Conservation (phyloP, 2,113 vertebrate species). For the Corythornis madagascariensis region DNA sequence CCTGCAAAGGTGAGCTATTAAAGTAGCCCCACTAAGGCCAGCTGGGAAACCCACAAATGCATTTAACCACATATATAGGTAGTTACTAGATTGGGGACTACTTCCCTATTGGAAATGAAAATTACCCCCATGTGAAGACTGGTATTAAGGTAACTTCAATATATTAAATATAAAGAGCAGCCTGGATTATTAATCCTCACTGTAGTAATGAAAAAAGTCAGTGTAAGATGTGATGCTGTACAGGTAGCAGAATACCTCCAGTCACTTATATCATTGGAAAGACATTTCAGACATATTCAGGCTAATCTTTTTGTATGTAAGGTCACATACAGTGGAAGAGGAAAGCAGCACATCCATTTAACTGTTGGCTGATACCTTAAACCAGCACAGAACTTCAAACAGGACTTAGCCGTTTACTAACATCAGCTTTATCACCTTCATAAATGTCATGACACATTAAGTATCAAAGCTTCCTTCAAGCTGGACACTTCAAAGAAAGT, state of each 20-base stretch:
- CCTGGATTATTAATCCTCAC: neutral
- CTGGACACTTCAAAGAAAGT: neutral
- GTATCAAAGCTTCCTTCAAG: neutral
- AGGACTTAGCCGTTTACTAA: neutral
- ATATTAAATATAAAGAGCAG: neutral
- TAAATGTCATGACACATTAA: neutral
- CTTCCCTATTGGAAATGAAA: neutral
- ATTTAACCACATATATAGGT: neutral
- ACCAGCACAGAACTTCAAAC: neutral
- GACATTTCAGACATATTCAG: neutral
- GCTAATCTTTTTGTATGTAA: neutral
- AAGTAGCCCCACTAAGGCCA: neutral
- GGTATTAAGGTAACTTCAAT: neutral
- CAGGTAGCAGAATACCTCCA: neutral
- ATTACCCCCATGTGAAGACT: neutral
- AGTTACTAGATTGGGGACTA: neutral
- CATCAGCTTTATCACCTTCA: neutral
- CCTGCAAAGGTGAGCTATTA: neutral
- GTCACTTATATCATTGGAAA: neutral
- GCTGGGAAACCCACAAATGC: neutral
- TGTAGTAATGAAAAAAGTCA: neutral
- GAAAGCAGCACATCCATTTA: neutral
- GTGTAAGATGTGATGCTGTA: neutral
- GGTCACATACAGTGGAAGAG: neutral
- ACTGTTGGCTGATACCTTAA: neutral